These are phyloP conservation scores for Uloborus diversus DNA, from an alignment of 1,140 invertebrate species.

Conservation along the genomic window DNA sequence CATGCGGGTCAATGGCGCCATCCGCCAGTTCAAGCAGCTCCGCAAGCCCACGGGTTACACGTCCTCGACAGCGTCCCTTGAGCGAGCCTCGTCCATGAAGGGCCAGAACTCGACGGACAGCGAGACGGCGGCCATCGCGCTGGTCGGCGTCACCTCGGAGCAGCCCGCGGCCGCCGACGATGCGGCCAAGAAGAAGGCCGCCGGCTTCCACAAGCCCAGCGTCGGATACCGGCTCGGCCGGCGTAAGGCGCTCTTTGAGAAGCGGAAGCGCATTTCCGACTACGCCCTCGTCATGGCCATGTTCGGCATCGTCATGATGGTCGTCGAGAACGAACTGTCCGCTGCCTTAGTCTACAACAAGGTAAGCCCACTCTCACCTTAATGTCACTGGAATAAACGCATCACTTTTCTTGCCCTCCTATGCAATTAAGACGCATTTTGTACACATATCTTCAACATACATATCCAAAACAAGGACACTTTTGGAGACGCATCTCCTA, in stretches of 20 bases:
- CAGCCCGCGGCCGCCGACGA: conserved; percentile 85
- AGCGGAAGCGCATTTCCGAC: conserved; percentile 96
- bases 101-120: conserved; percentile 66
- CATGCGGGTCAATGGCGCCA: conserved; percentile 93
- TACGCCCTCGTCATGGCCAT: conserved; percentile 98
- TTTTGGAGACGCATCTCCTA: too few relatives aligned
- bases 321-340: conserved; percentile 98
- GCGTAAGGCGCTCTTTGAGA: conserved; percentile 96
- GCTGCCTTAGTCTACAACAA: conserved; percentile 93
- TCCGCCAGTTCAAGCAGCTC: conserved; percentile 76
- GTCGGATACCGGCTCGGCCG: conserved; percentile 95
- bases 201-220: conserved; percentile 91
- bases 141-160: conserved; percentile 84
- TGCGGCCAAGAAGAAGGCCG: conserved; percentile 70
- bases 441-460: too few relatives aligned
- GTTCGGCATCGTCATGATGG: conserved; percentile 99
- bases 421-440: too few relatives aligned
- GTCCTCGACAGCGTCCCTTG: conserved; percentile 22
- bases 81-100: conserved; percentile 38
- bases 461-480: too few relatives aligned
- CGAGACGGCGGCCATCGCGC: conserved; percentile 76
- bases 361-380: conserved; percentile 71
- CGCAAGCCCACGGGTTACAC: conserved; percentile 49
- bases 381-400: too few relatives aligned
- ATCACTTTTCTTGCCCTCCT: too few relatives aligned